Evolutionary conservation across 1,140 invertebrate genomes (phyloP).

Genomic region (Brachionus asplanchnoidis): DNA sequence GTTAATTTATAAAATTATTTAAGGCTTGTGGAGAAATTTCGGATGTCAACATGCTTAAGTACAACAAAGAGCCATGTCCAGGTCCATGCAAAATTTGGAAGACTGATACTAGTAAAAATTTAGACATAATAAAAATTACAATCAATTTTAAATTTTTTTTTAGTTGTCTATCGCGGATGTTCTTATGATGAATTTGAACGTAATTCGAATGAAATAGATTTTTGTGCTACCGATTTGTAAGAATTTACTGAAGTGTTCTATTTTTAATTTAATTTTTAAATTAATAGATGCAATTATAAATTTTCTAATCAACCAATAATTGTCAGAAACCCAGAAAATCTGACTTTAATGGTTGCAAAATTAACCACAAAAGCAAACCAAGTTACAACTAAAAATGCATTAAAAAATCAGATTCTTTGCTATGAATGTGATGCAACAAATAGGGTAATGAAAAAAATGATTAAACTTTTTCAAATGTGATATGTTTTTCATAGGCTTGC

Average conservation of each 20-base stretch:
- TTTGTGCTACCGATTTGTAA: not conserved
- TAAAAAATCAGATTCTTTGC: not conserved
- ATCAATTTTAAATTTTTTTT: not conserved
- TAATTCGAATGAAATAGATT: not conserved
- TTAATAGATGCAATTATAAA: not conserved
- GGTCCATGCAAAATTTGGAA: not conserved
- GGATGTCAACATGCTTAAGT: not conserved
- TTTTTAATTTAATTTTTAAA: not conserved
- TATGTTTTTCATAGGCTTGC: not conserved
- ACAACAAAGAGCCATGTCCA: not conserved
- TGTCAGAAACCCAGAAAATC: not conserved
- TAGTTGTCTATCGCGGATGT: not conserved
- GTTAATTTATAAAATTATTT: not conserved
- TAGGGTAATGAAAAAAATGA: not conserved
- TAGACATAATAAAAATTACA: not conserved
- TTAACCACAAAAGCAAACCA: not conserved
- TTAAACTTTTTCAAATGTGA: not conserved
- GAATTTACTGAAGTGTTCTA: not conserved
- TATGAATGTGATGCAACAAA: not conserved
- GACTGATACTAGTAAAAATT: not conserved
- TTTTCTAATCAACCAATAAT: not conserved
- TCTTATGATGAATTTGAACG: not conserved
- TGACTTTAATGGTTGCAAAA: not conserved
- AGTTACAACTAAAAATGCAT: not conserved
- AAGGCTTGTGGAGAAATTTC: constrained; percentile 3